Base-by-base conservation (phyloP, 2,888 invertebrate species). In the Ennomos erosarius region DNA sequence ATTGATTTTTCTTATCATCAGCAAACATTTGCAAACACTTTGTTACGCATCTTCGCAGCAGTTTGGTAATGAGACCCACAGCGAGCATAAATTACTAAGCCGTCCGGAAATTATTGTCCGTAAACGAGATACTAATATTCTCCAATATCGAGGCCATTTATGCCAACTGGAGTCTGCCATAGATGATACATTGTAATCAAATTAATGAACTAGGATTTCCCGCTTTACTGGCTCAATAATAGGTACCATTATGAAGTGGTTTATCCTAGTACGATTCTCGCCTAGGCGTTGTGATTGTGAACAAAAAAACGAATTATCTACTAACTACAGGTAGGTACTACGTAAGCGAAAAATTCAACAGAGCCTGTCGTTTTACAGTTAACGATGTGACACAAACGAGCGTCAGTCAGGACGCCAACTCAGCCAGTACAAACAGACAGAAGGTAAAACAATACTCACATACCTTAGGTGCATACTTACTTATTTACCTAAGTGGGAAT, bases 341-440 rank as follows among this genome's bases (percentile, higher is more conserved):
- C 65, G 72, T 65, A 55, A 64, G 71, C 73, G 70, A 76, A 79
- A 78, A 79, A 79, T 79, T 80, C 75, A 78, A 78, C 73, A 26
- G 26, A 3, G 26, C 26, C 26, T 26, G 26, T 26, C 26, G 26
- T 26, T 6, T 26, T 26, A 6, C 26, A 6, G 26, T 6, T 26
- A 26, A 26, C 26, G 26, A 26, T 6, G 26, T 3, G 26, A 26
- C 4, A 6, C 26, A 26, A 26, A 5, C 26, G 26, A 26, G 26
- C 26, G 26, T 26, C 26, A 26, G 26, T 26, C 26, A 26, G 6
- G 6, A 6, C 26, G 26, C 26, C 26, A 26, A 26, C 26, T 26
- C 26, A 26, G 26, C 26, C 26, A 26, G 3, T 26, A 26, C 6
- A 26, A 26, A 26, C 26, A 4, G 26, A 26, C 5, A 26, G 26